phyloP scores from a whole-genome alignment of 2,797 vertebrate species.

The Rhabdomys pumilio region DNA sequence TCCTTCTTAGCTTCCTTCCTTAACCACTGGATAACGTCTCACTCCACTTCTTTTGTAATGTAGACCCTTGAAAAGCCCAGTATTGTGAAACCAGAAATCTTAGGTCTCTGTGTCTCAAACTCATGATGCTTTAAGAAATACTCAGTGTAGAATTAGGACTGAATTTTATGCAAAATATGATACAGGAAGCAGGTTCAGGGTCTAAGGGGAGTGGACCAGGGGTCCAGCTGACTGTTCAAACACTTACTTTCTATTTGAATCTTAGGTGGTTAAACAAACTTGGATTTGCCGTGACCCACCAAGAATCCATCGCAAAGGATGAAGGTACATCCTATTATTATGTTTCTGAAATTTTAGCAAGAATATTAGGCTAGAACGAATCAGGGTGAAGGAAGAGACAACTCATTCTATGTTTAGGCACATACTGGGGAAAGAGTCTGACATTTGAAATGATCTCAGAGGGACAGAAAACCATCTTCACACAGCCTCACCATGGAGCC shows the following conservation, averaged over 20 bases:
- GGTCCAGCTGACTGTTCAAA: background rate
- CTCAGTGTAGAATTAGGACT: background rate
- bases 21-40: background rate
- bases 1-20: background rate
- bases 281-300: conserved; percentile 94
- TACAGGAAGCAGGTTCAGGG: background rate
- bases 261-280: conserved; percentile 97
- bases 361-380: conserved; percentile 18
- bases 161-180: background rate
- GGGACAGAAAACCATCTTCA: conserved; percentile 48
- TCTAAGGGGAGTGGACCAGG: background rate
- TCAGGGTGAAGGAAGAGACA: background rate
- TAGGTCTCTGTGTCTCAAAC: background rate
- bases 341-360: conserved; percentile 61
- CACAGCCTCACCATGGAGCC: background rate
- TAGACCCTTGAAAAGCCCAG: background rate
- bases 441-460: conserved; percentile 73
- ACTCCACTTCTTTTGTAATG: background rate
- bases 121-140: conserved; percentile 12
- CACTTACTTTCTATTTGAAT: conserved; percentile 80
- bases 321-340: conserved; percentile 87
- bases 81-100: background rate
- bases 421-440: conserved; percentile 59
- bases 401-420: conserved; percentile 52
- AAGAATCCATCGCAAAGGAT: conserved; percentile 90